Conservation (phyloP, 2,797 vertebrate species). For the Gambusia yucatana region DNA sequence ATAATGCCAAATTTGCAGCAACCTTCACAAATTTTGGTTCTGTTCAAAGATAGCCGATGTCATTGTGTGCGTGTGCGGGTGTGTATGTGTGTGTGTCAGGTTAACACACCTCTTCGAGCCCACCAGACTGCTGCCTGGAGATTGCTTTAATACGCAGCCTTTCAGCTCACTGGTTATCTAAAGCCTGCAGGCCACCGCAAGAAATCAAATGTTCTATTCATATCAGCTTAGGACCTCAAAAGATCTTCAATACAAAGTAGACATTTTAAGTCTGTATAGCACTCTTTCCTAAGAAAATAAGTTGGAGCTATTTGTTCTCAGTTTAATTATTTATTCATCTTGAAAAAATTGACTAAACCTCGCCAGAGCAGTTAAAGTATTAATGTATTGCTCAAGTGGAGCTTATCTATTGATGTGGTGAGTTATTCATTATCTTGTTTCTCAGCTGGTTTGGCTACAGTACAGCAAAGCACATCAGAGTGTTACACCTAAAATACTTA, state of each 20-base stretch:
- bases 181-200: slow-evolving; percentile 41
- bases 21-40: slow-evolving; percentile 19
- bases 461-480: neutral
- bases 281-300: slow-evolving; percentile 18
- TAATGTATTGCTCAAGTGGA: slow-evolving; percentile 24
- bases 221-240: slow-evolving; percentile 29
- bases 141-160: slow-evolving; percentile 37
- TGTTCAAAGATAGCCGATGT: slow-evolving; percentile 45
- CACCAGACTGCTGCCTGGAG: slow-evolving; percentile 48
- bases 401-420: slow-evolving; percentile 11
- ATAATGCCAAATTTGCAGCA: slow-evolving; percentile 21
- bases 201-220: slow-evolving; percentile 26
- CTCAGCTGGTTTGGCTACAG: neutral
- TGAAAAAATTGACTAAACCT: slow-evolving; percentile 21
- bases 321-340: slow-evolving; percentile 48
- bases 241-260: slow-evolving; percentile 25
- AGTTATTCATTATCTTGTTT: slow-evolving; percentile 25
- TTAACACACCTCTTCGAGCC: slow-evolving; percentile 57
- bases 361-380: slow-evolving; percentile 29
- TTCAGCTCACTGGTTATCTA: slow-evolving; percentile 50
- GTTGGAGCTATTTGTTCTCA: slow-evolving; percentile 22
- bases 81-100: slow-evolving; percentile 16
- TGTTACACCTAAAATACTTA: neutral
- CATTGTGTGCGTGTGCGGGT: slow-evolving; percentile 28
- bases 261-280: slow-evolving; percentile 21